Percentiles rank a stretch among this genome's conserved stretches.
Conservation (phyloP, 2,797 vertebrate genomes). For the Falco columbarius region DNA sequence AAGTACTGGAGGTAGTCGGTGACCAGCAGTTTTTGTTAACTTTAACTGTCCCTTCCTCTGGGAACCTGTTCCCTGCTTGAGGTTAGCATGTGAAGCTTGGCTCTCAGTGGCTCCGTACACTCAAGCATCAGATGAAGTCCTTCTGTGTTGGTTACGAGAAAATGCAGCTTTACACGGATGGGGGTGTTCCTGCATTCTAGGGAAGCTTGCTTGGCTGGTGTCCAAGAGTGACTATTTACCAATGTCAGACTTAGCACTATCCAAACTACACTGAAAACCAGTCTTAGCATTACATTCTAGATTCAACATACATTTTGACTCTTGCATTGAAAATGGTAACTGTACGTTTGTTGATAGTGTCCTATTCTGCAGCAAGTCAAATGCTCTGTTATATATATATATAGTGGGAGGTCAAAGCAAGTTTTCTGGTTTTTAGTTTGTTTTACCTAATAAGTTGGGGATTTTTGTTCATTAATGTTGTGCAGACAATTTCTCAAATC, state of each 20-base stretch:
- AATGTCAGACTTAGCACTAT: background rate
- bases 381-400: background rate
- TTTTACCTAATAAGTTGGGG: background rate
- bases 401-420: background rate
- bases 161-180: background rate
- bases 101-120: background rate
- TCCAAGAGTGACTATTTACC: background rate
- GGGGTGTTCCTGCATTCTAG: background rate
- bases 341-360: background rate
- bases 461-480: background rate
- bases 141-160: background rate
- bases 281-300: background rate
- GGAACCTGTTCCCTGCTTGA: background rate
- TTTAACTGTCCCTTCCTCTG: background rate
- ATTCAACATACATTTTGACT: background rate
- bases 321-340: background rate
- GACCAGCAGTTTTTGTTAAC: background rate
- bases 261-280: background rate
- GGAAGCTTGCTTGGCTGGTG: background rate
- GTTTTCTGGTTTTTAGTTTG: background rate
- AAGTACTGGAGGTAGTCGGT: background rate
- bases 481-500: background rate
- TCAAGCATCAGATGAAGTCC: background rate
- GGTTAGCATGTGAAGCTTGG: background rate
- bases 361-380: background rate